Percentiles rank a stretch among this genome's conserved stretches.
Conservation (phyloP, 2,797 vertebrate species). For the Zenarchopterus dispar region DNA sequence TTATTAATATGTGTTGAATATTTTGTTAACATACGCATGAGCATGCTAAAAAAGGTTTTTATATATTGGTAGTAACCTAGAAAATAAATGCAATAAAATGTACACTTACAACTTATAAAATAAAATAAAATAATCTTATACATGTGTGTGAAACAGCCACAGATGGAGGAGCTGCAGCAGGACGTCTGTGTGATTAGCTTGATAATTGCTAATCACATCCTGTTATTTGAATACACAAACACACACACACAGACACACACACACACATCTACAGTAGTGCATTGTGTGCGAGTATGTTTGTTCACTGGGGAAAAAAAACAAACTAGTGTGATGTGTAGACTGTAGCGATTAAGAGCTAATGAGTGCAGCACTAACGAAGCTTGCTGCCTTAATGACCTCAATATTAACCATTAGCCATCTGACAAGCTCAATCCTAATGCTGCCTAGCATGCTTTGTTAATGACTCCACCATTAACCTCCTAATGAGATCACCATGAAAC, state of each 20-base stretch:
- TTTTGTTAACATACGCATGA: not conserved
- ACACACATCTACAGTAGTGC: constrained; percentile 5
- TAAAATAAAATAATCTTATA: too few relatives aligned
- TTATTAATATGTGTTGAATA: constrained; percentile 1
- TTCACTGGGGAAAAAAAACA: constrained; percentile 51
- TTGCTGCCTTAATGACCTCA: constrained; percentile 46
- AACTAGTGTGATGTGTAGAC: constrained; percentile 41
- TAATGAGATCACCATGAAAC: constrained; percentile 24
- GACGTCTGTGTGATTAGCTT: constrained; percentile 81
- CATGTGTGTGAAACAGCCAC: not conserved
- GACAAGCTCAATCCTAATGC: constrained; percentile 56
- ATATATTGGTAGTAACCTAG: not conserved
- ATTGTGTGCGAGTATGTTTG: constrained; percentile 14
- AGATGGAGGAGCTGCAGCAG: constrained; percentile 13
- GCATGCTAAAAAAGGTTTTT: not conserved
- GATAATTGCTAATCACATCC: constrained; percentile 63
- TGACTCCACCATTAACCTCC: constrained; percentile 46
- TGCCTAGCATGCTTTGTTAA: constrained; percentile 42
- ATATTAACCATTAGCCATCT: constrained; percentile 51
- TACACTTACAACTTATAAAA: not conserved
- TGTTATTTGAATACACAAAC: constrained; percentile 5
- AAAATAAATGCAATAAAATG: not conserved
- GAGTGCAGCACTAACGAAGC: constrained; percentile 43
- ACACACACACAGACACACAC: constrained; percentile 19
- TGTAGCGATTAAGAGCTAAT: constrained; percentile 48